phyloP scores from a whole-genome alignment of 2,888 invertebrate genomes.

The Brachycybe producta region DNA sequence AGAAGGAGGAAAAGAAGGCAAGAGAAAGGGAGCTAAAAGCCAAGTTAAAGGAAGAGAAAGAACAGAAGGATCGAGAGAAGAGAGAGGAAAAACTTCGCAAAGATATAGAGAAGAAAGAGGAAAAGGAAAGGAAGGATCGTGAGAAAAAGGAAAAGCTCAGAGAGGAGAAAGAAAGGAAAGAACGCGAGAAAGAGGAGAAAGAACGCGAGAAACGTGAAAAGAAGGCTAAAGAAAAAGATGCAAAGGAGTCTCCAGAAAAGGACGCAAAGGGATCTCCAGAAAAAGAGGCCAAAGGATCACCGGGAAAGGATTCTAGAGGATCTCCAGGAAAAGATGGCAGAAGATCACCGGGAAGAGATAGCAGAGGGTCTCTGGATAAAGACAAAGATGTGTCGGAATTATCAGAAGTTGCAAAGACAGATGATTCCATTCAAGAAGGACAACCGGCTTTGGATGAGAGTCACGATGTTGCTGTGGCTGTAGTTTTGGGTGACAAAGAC shows the following conservation, averaged over 20 bases:
- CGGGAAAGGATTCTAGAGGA: slow-evolving; percentile 22
- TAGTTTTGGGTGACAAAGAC: neutral
- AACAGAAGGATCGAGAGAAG: slow-evolving; percentile 42
- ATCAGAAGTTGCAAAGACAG: too few species aligned
- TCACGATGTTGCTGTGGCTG: slow-evolving; percentile 19
- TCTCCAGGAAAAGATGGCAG: too few species aligned
- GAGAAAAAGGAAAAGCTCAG: slow-evolving; percentile 18
- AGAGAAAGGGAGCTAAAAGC: slow-evolving; percentile 33
- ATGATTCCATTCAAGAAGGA: too few species aligned
- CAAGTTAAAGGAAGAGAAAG: slow-evolving; percentile 34
- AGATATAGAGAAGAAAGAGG: slow-evolving; percentile 28
- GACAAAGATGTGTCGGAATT: too few species aligned
- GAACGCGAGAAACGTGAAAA: slow-evolving; percentile 30
- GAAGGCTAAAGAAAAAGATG: slow-evolving; percentile 27
- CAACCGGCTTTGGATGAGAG: too few species aligned
- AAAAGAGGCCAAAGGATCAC: slow-evolving; percentile 18
- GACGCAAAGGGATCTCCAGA: slow-evolving; percentile 24
- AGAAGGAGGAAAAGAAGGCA: slow-evolving; percentile 27
- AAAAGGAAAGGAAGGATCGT: slow-evolving; percentile 15
- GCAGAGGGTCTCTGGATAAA: too few species aligned
- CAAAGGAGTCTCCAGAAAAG: slow-evolving; percentile 25
- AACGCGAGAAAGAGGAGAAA: slow-evolving; percentile 21
- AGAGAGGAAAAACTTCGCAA: slow-evolving; percentile 41
- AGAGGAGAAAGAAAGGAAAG: slow-evolving; percentile 19
- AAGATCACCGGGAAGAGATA: too few species aligned